These are phyloP conservation scores for Plectropomus leopardus DNA, from an alignment of 2,113 vertebrate species.

Conservation along the genomic window DNA sequence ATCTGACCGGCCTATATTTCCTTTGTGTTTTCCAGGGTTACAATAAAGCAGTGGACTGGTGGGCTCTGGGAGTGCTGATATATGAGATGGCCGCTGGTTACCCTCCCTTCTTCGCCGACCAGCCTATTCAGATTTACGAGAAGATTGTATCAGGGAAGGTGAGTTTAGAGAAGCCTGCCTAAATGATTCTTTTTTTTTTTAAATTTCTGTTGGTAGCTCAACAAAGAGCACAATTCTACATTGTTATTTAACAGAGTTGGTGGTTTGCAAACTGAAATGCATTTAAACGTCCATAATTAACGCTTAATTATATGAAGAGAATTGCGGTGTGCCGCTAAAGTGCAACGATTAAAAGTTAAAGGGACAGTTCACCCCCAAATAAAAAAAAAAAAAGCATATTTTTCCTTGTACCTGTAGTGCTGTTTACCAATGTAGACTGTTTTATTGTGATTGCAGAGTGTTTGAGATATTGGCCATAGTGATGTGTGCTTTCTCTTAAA, in stretches of 20 bases:
- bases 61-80: conserved; percentile 95
- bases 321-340: not conserved
- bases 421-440: no score
- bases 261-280: not conserved
- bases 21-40: conserved; percentile 86
- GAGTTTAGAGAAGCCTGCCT: conserved; percentile 48
- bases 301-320: not conserved
- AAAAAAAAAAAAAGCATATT: no score
- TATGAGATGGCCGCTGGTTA: conserved; percentile 97
- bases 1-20: conserved; percentile 20
- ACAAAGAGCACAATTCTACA: not conserved
- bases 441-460: no score
- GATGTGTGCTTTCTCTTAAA: no score
- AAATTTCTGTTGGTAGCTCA: not conserved
- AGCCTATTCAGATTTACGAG: conserved; percentile 97
- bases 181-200: not conserved
- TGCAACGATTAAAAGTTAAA: not conserved
- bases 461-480: no score
- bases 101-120: conserved; percentile 95
- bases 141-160: conserved; percentile 98
- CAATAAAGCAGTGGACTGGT: conserved; percentile 98
- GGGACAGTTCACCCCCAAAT: no score
- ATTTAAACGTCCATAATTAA: not conserved
- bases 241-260: not conserved
- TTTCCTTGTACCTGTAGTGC: no score